Evolutionary conservation across 2,797 vertebrate species (phyloP).

Genomic region (Rhincodon typus): DNA sequence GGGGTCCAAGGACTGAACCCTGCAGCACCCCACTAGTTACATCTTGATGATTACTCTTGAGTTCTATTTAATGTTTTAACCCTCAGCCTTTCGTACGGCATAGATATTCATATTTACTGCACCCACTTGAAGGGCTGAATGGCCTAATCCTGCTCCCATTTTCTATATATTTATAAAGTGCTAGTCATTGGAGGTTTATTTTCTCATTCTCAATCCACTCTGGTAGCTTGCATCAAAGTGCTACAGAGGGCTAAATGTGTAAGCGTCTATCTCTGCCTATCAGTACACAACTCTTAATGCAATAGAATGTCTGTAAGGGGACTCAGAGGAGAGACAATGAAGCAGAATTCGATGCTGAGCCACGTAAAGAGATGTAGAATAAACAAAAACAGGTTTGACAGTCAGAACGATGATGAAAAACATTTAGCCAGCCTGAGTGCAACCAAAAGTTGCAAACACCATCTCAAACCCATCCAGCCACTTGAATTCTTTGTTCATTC

Average conservation of each 20-base stretch:
- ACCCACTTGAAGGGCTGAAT: neutral
- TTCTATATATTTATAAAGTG: neutral
- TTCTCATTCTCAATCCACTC: neutral
- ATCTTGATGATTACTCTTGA: neutral
- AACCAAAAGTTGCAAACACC: neutral
- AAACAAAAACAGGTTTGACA: neutral
- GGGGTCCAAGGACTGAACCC: too few species aligned
- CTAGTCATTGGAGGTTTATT: too few species aligned
- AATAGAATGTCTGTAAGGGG: neutral
- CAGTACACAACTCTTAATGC: neutral
- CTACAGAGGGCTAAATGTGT: neutral
- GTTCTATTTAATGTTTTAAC: neutral
- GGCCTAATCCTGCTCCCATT: too few species aligned
- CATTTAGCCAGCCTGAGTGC: neutral
- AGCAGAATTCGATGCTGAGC: neutral
- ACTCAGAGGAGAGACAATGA: neutral
- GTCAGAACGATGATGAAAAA: neutral
- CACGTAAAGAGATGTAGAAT: neutral
- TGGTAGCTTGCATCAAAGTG: too few species aligned
- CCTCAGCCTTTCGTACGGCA: neutral
- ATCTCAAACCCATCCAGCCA: neutral
- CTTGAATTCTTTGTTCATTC: too few species aligned
- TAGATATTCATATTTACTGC: neutral
- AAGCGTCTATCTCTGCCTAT: neutral
- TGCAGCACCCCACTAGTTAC: too few species aligned